Percentiles rank a stretch among this genome's conserved stretches.
These are phyloP conservation scores for Lepidocyrtinus sp. DNA, from an alignment of 2,888 invertebrate genomes.

Conservation along the genomic window DNA sequence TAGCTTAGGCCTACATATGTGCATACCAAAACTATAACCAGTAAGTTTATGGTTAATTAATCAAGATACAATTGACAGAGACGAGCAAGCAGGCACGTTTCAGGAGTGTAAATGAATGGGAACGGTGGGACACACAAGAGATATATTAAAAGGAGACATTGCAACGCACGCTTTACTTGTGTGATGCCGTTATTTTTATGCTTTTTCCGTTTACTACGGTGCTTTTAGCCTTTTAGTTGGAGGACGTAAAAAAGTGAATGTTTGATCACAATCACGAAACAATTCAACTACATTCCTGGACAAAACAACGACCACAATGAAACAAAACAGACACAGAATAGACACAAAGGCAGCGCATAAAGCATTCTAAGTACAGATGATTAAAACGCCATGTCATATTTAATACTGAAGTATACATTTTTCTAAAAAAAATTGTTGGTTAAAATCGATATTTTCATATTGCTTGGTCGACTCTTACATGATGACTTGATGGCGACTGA, in stretches of 20 bases:
- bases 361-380: background rate
- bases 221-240: background rate
- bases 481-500: conserved; percentile 69
- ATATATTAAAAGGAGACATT: conserved; percentile 23
- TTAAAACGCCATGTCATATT: too few species aligned
- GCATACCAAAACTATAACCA: conserved; percentile 14
- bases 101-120: conserved; percentile 31
- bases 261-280: conserved; percentile 24
- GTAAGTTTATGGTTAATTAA: conserved; percentile 55
- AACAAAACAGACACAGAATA: background rate
- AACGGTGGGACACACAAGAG: conserved; percentile 20
- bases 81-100: conserved; percentile 37
- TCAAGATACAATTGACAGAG: conserved; percentile 38
- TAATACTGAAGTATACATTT: background rate
- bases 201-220: background rate
- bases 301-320: background rate
- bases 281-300: background rate
- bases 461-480: conserved; percentile 65
- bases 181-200: background rate
- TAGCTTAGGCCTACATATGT: background rate
- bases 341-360: background rate
- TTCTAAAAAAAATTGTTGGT: conserved; percentile 37
- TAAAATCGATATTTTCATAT: background rate
- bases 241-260: background rate
- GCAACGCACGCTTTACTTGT: conserved; percentile 32